phyloP scores from a whole-genome alignment of 2,888 invertebrate species.

The Chymomyza amoena region DNA sequence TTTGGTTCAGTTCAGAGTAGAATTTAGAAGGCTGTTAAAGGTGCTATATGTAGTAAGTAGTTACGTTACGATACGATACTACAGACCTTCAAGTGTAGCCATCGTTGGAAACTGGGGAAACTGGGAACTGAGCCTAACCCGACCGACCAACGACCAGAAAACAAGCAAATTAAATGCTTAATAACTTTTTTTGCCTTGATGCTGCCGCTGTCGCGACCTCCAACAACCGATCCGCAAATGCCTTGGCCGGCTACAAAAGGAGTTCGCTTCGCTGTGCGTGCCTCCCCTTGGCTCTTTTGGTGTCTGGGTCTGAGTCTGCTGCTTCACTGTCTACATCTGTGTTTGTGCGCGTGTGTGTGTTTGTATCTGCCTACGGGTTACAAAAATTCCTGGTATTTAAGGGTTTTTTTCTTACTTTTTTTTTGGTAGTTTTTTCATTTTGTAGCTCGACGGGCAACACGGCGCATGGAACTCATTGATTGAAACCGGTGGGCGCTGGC shows the following conservation, averaged over 20 bases:
- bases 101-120: not conserved
- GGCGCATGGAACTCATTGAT: not conserved
- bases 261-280: not conserved
- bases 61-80: not conserved
- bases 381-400: conserved; percentile 16
- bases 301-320: too few species aligned
- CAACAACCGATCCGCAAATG: not conserved
- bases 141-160: not conserved
- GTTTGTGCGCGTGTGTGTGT: not conserved
- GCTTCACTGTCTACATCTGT: not conserved
- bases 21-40: too few species aligned
- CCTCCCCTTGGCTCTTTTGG: too few species aligned
- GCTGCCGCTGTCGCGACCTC: conserved; percentile 1
- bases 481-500: not conserved
- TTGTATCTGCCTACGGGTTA: not conserved
- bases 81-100: not conserved
- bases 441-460: conserved; percentile 2
- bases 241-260: not conserved
- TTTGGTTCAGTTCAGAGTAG: too few species aligned
- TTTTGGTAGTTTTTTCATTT: not conserved
- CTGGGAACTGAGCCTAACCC: not conserved
- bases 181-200: conserved; percentile 7
- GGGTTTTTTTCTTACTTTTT: not conserved
- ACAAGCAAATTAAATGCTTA: conserved; percentile 2
- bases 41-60: too few species aligned